phyloP scores from a whole-genome alignment of 2,888 invertebrate genomes.

The Didymodactylos carnosus region DNA sequence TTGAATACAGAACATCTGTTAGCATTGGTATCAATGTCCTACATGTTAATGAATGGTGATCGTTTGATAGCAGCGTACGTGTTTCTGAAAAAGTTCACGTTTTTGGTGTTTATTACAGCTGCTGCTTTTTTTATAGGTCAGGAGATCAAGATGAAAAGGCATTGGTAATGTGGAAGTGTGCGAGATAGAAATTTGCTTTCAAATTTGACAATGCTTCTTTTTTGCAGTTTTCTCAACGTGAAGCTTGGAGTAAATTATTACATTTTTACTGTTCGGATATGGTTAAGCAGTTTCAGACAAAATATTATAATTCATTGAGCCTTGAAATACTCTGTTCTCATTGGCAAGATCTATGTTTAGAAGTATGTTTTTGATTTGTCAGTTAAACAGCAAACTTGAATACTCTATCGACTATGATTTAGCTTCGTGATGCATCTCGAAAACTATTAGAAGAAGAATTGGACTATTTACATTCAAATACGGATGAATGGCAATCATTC shows the following conservation, averaged over 20 bases:
- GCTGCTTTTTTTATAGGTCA: background rate
- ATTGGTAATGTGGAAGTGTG: no score
- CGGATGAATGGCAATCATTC: background rate
- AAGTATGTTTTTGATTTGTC: slow-evolving; percentile 43
- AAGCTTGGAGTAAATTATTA: slow-evolving; percentile 47
- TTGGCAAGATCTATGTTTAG: slow-evolving; percentile 96
- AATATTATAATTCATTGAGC: slow-evolving; percentile 54
- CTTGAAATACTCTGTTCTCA: slow-evolving; percentile 88
- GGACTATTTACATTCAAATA: background rate
- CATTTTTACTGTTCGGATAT: background rate
- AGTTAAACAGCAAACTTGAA: no score
- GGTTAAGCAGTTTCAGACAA: background rate
- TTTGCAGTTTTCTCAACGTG: slow-evolving; percentile 71
- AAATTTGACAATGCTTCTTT: background rate
- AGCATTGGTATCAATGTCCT: background rate
- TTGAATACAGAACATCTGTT: background rate
- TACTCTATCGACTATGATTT: no score
- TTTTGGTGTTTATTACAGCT: background rate
- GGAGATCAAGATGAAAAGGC: background rate
- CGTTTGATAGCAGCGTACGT: background rate
- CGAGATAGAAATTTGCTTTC: background rate
- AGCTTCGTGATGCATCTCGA: background rate
- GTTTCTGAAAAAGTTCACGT: background rate
- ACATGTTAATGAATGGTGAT: background rate
- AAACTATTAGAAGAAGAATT: background rate